Percentiles rank a stretch among this genome's conserved stretches.
These are phyloP conservation scores for Melieria crassipennis DNA, from an alignment of 2,888 invertebrate species.

Conservation along the genomic window DNA sequence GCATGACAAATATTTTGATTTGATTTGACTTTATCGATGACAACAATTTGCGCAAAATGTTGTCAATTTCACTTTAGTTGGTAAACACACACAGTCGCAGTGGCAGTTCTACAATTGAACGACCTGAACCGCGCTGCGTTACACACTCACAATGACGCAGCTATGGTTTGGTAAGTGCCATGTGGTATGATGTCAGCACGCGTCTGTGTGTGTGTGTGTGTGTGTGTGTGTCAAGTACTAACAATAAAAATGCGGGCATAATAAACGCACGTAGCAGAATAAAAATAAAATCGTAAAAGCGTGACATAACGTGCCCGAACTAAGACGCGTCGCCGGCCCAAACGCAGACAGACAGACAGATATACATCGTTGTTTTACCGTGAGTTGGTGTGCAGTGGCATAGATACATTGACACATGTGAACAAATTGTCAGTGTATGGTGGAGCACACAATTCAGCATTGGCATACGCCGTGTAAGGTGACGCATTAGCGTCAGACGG, in stretches of 20 bases:
- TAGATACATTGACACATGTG: neutral
- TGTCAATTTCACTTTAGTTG: conserved; percentile 44
- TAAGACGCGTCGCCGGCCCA: conserved; percentile 26
- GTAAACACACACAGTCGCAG: conserved; percentile 22
- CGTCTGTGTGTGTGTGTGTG: neutral
- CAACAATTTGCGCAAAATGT: conserved; percentile 46
- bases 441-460: conserved; percentile 7
- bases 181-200: neutral
- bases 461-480: conserved; percentile 18
- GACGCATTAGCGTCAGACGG: conserved; percentile 13
- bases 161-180: too few relatives aligned
- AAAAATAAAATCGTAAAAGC: conserved; percentile 55
- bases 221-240: neutral
- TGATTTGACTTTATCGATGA: conserved; percentile 26
- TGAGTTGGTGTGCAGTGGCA: neutral
- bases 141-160: conserved; percentile 19
- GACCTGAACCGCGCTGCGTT: conserved; percentile 31
- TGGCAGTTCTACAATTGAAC: conserved; percentile 5
- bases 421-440: neutral
- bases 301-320: conserved; percentile 47
- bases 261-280: conserved; percentile 57
- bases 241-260: conserved; percentile 1
- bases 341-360: neutral
- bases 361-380: neutral
- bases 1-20: conserved; percentile 7